phyloP scores from a whole-genome alignment of 1,140 invertebrate species.

The Drosophila sturtevanti region DNA sequence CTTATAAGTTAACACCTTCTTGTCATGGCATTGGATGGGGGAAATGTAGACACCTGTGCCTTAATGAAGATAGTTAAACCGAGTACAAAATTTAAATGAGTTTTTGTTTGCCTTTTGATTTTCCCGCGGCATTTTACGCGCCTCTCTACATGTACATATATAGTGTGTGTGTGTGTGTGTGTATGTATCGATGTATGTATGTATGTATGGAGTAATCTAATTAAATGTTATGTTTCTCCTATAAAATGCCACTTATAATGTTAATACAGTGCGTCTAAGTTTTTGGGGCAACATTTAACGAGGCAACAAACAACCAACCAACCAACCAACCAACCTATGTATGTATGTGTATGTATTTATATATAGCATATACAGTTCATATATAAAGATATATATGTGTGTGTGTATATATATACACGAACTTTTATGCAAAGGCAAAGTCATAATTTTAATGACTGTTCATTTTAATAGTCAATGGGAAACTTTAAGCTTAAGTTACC shows the following conservation, averaged over 20 bases:
- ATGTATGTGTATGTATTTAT: background rate
- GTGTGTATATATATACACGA: no score
- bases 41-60: background rate
- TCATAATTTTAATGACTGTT: constrained; percentile 55
- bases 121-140: constrained; percentile 21
- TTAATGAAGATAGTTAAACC: no score
- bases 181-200: background rate
- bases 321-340: background rate
- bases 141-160: background rate
- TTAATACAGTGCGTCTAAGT: constrained; percentile 50
- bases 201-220: constrained; percentile 63
- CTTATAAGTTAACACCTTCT: no score
- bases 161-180: no score
- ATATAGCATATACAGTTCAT: constrained; percentile 37
- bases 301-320: constrained; percentile 35
- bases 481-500: constrained; percentile 49
- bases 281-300: constrained; percentile 56
- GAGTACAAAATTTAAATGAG: constrained; percentile 60
- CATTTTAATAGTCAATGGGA: constrained; percentile 43
- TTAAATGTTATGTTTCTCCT: constrained; percentile 70
- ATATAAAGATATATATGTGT: background rate
- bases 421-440: constrained; percentile 39
- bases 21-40: background rate
- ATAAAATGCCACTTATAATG: constrained; percentile 49
- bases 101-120: constrained; percentile 35